Base-by-base conservation (phyloP, 2,113 vertebrate species). In the Epinephelus moara region DNA sequence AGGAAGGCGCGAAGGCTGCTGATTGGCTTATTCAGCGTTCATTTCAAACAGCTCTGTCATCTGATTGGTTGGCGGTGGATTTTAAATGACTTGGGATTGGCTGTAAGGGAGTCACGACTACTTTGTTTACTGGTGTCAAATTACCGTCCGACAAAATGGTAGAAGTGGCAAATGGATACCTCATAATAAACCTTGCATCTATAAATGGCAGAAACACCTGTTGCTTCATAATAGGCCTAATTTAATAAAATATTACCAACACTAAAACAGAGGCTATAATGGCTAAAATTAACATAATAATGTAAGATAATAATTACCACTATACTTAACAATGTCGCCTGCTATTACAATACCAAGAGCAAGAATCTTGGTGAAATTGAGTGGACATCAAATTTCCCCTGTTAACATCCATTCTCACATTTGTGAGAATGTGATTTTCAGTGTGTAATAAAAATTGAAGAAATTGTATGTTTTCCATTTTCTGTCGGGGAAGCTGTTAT, bases 1-100 rank as follows among this genome's bases (percentile, higher is more conserved):
- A 14, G 57, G 88, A 95, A 93, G 94, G 96, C 96, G 96, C 94
- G 92, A 96, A 95, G 91, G n/a, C 37, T 23, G 18, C 33, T 85
- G 84, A 96, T 96, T 96, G 96, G 95, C 49, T 77, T 2, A 0
- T 1, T 11, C 5, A 18, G 27, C 62, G 62, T 82, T 85, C 85
- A 93, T 90, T 95, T 94, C 82, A 95, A 96, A 94, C 70, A 0
- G 62, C 13, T 33, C 49, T 47, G 59, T 11, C 1, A 56, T 78
- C 7, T 92, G 19, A 96, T 96, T 96, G 94, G 95, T 14, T 72
- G 3, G 0, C 0, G 0, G 13, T 6, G 66, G 66, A 64, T 88
- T 89, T 88, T 82, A 90, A 82, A 40, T 62, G 47, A n/a, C 23
- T 52, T 6, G 19, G 10, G 89, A 90, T 91, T 94, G 93, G 92